phyloP scores from a whole-genome alignment of 2,113 vertebrate genomes.

The Lipophrys pholis region DNA sequence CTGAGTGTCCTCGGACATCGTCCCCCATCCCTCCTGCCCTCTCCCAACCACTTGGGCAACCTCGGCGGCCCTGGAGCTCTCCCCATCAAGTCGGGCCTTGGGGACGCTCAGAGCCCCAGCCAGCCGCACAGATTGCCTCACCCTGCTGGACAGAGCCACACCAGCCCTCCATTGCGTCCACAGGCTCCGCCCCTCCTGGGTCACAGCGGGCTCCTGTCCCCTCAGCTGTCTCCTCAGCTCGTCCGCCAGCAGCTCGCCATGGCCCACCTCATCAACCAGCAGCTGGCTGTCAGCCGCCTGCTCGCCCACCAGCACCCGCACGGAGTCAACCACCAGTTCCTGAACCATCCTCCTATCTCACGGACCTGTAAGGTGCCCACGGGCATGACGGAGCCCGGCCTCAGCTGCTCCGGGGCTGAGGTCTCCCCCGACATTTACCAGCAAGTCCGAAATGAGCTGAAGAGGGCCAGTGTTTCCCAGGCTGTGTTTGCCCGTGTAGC shows the following conservation, averaged over 20 bases:
- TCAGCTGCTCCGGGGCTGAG: conserved; percentile 81
- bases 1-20: conserved; percentile 89
- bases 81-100: conserved; percentile 42
- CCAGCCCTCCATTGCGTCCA: conserved; percentile 88
- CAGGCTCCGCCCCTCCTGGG: conserved; percentile 87
- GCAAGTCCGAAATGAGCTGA: conserved; percentile 96
- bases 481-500: conserved; percentile 98
- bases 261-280: conserved; percentile 99
- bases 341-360: conserved; percentile 94
- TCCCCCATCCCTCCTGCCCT: conserved; percentile 87
- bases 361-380: conserved; percentile 75
- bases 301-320: conserved; percentile 97
- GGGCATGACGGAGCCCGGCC: conserved; percentile 78
- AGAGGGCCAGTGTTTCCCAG: conserved; percentile 97
- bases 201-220: conserved; percentile 88
- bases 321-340: conserved; percentile 97
- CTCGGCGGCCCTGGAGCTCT: conserved; percentile 77
- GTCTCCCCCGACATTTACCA: conserved; percentile 97
- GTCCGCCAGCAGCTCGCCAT: conserved; percentile 97
- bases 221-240: conserved; percentile 93
- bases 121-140: conserved; percentile 63
- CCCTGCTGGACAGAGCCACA: conserved; percentile 87
- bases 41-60: conserved; percentile 87
- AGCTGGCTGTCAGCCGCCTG: conserved; percentile 96
- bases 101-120: conserved; percentile 30